Percentiles rank a stretch among this genome's conserved stretches.
phyloP scores from a whole-genome alignment of 2,888 invertebrate species.

The Machimus atricapillus region DNA sequence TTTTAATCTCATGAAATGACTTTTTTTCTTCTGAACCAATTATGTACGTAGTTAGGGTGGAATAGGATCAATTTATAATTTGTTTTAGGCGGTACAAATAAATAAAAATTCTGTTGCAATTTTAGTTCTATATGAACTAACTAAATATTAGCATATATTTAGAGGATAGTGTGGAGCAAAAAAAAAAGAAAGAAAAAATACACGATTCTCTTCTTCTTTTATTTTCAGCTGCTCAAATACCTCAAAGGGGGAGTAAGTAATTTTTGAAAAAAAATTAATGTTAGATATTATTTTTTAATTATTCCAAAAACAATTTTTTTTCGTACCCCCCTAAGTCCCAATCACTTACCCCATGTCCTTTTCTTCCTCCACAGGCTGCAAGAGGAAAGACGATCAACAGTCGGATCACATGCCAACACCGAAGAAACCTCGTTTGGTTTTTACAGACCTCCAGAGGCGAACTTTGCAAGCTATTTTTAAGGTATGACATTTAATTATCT shows the following conservation, averaged over 20 bases:
- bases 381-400: slow-evolving; percentile 92
- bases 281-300: neutral
- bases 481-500: slow-evolving; percentile 64
- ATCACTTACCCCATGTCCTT: neutral
- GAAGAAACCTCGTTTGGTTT: slow-evolving; percentile 99
- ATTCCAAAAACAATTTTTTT: neutral
- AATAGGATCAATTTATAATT: too few species aligned
- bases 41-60: too few species aligned
- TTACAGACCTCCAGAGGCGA: slow-evolving; percentile 99
- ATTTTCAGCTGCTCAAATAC: slow-evolving; percentile 87
- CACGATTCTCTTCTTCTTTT: slow-evolving; percentile 59
- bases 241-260: slow-evolving; percentile 88
- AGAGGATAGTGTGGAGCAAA: too few species aligned
- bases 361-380: slow-evolving; percentile 76
- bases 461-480: slow-evolving; percentile 99
- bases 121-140: neutral
- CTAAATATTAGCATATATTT: neutral
- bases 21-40: too few species aligned
- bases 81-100: neutral
- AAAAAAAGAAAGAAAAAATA: neutral
- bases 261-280: slow-evolving; percentile 45
- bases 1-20: too few species aligned
- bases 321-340: neutral
- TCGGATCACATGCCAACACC: slow-evolving; percentile 87
- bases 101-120: neutral